Evolutionary conservation across 1,140 invertebrate genomes (phyloP), one percentile per base, ranked within the genome.

Genomic region (Drosophila melanica): DNA sequence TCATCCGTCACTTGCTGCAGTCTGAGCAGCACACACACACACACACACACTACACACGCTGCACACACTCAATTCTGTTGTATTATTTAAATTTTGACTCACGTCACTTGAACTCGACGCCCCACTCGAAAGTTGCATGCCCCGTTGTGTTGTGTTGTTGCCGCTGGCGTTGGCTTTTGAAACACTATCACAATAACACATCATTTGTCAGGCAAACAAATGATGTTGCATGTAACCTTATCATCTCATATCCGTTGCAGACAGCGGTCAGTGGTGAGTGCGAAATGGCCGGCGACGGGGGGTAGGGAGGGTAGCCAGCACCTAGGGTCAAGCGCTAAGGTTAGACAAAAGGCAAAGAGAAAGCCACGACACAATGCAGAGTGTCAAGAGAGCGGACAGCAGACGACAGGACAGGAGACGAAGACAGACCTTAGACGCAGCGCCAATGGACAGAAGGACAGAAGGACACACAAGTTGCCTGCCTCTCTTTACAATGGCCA

Each of bases 191-290:
- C 84, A 87, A 87, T 82, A 87, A 76, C 82, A 81, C 79, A 87
- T 87, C 84, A 89, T 89, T 89, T 89, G 84, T 89, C 84, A 84
- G 70, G 84, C 77, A 85, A 86, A 89, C 84, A 89, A 89, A 89
- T 84, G 84, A 89, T 84, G 84, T 89, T 89, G 85, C 85, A 89
- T 84, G 79, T 84, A 89, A 89, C 85, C 84, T 89, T 89, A 89
- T 89, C 84, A 89, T 89, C 84, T 90, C 77, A 80, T 80, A 89
- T 89, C 84, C 84, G 84, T 68, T 72, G 77, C 80, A 89, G 79
- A 89, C 84, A 75, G 60, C 33, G 55, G 67, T 58, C 53, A 35
- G 6, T 41, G 42, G 44, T 1, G 39, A 23, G 30, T 48, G 8
- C 10, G 41, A 3, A 20, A 42, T 45, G 8, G 30, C 11, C 33